Evolutionary conservation across 2,888 invertebrate species (phyloP).

Genomic region (Pseudococcus jackbeardsleyi): DNA sequence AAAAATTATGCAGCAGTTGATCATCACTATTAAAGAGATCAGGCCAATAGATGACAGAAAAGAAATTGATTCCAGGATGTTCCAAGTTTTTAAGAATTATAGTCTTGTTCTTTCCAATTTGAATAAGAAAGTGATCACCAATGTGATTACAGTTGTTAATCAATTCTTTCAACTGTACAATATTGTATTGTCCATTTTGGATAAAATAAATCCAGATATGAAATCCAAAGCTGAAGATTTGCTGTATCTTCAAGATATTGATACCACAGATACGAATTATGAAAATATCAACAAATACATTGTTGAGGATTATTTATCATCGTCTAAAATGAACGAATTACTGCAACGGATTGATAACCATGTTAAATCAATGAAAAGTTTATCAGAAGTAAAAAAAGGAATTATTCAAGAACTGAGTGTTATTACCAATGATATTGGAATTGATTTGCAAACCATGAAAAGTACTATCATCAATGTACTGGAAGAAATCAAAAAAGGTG

Average conservation of each 20-base stretch:
- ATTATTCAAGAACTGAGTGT: slow-evolving; percentile 33
- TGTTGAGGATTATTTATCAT: slow-evolving; percentile 37
- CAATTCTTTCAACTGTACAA: slow-evolving; percentile 49
- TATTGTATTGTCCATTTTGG: slow-evolving; percentile 31
- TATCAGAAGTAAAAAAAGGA: slow-evolving; percentile 24
- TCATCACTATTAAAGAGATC: slow-evolving; percentile 26
- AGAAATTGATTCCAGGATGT: slow-evolving; percentile 46
- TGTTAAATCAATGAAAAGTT: slow-evolving; percentile 14
- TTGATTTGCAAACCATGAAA: slow-evolving; percentile 52
- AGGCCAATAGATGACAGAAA: background rate
- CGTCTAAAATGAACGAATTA: slow-evolving; percentile 49
- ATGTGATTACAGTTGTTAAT: slow-evolving; percentile 26
- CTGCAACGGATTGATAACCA: background rate
- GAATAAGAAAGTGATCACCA: background rate
- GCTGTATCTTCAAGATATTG: background rate
- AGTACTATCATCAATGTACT: slow-evolving; percentile 3
- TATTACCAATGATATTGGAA: background rate
- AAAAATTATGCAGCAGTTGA: slow-evolving; percentile 24
- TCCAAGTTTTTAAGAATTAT: slow-evolving; percentile 43
- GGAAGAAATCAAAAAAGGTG: slow-evolving; percentile 57
- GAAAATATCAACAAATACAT: slow-evolving; percentile 53
- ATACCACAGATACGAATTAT: background rate
- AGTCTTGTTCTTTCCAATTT: slow-evolving; percentile 21
- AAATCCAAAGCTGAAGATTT: slow-evolving; percentile 26
- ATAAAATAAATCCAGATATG: slow-evolving; percentile 58